Base-by-base conservation (phyloP, 2,888 invertebrate species). In the Choreutis nemorana region DNA sequence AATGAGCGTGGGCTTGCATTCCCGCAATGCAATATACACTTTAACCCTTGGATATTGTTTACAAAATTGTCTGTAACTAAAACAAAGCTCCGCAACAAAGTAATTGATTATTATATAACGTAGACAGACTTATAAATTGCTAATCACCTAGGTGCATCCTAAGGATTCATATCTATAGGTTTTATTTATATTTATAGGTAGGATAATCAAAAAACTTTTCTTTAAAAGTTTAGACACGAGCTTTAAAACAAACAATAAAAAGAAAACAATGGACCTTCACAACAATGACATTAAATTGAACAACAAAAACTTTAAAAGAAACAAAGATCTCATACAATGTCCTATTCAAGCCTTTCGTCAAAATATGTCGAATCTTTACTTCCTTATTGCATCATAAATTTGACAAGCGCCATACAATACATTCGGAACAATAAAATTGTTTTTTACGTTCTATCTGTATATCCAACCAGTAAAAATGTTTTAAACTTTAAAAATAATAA, bases 351-450 rank as follows among this genome's bases (percentile, higher is more conserved):
- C 73, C 78, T 75, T 77, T 73, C 72, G 64, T 73, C 65, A 68
- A 73, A 68, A 70, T 65, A 72, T 67, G 49, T 50, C 46, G 54
- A 54, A 56, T 58, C 44, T 58, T 63, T 63, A 73, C 67, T 78
- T 78, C 78, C 78, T 78, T 75, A 75, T 77, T 75, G 68, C 61
- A 34, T 55, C 70, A 51, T 77, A 78, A 77, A 77, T 73, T 62
- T 55, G 43, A 59, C 59, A 53, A 58, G 56, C 45, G 55, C 48
- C 58, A 50, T 54, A 61, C 50, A 60, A 53, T 54, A 48, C 43
- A 48, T 35, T 34, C 32, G 30, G 48, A 44, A 48, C 48, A 43
- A 40, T 40, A 35, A 35, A 29, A 29, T 38, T 39, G 36, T 39
- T 39, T 37, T 32, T 29, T 33, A 33, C 25, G n/a, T n/a, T n/a